Base-by-base conservation (phyloP, 2,888 invertebrate genomes). In the Erebia palarica region DNA sequence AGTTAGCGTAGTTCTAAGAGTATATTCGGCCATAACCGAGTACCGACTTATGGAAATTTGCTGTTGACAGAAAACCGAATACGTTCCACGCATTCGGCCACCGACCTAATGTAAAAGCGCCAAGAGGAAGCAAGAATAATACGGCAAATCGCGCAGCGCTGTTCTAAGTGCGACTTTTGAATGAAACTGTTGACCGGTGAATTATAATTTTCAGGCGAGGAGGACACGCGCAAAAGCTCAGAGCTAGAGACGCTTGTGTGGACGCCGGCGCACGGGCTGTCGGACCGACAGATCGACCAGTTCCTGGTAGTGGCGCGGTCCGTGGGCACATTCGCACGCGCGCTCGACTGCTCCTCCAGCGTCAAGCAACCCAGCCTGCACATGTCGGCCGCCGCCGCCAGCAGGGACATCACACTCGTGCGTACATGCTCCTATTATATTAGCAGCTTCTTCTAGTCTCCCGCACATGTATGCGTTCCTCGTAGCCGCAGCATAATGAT, bases 351-450 rank as follows among this genome's bases (percentile, higher is more conserved):
- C 92, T 98, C 98, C 80, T 98, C 98, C 90, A 98, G 99, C 80
- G 98, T 99, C 64, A 98, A 99, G 89, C 99, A 99, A 87, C 99
- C 99, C 74, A 98, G 98, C 83, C 94, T 99, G 81, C 99, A 99
- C 92, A 99, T 99, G 98, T 99, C 99, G 83, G 99, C 99, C 75
- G 99, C 99, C 70, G 99, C 99, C 75, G 99, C 99, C 76, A 98
- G 98, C 84, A 95, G 99, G 81, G 99, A 99, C 94, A 98, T 99
- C 81, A 99, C 99, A 77, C 94, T 99, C 89, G 96, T 97, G 81
- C 85, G 92, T 86, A 18, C 42, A 10, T 9, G 2, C 13, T 47
- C 47, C 13, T 47, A 4, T 36, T 47, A 47, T 11, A 47, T 47
- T 47, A 47, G 4, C 11, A 47, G 4, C 11, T 47, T 11, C 11